phyloP scores from a whole-genome alignment of 1,140 invertebrate species.

The Contarinia nasturtii region DNA sequence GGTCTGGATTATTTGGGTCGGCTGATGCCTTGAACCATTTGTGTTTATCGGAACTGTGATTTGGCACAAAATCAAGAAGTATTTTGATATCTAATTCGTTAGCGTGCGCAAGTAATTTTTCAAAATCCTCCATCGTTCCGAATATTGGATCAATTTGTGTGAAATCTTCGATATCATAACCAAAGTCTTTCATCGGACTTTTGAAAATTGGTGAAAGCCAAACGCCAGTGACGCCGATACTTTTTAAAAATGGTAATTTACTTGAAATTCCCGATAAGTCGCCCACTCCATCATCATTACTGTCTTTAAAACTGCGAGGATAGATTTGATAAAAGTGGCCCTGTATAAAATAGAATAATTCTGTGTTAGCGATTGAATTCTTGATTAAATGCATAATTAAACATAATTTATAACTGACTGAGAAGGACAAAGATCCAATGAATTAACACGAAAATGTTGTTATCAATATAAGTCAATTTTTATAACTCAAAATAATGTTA shows the following conservation, averaged over 20 bases:
- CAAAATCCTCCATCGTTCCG: constrained; percentile 47
- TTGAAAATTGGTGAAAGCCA: constrained; percentile 47
- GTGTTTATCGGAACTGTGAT: constrained; percentile 42
- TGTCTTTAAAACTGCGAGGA: constrained; percentile 43
- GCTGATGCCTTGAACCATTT: constrained; percentile 1
- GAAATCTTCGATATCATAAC: constrained; percentile 52
- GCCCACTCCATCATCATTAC: constrained; percentile 35
- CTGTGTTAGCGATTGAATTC: too few species aligned
- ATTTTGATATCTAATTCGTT: constrained; percentile 37
- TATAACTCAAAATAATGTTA: too few species aligned
- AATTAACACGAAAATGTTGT: too few species aligned
- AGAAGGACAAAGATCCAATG: too few species aligned
- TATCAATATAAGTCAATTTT: too few species aligned
- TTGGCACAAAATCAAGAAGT: constrained; percentile 52
- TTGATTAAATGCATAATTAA: too few species aligned
- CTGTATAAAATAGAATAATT: too few species aligned
- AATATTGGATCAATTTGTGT: constrained; percentile 39
- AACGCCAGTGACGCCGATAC: constrained; percentile 27
- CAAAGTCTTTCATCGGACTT: constrained; percentile 40
- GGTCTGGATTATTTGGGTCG: constrained; percentile 23
- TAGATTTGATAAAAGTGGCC: constrained; percentile 44
- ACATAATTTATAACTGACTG: too few species aligned
- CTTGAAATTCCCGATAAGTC: constrained; percentile 20
- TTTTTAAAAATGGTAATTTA: constrained; percentile 23
- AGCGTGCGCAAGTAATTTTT: constrained; percentile 30